Percentiles rank a stretch among this genome's conserved stretches.
phyloP scores from a whole-genome alignment of 2,113 vertebrate species.

The Neotoma lepida region DNA sequence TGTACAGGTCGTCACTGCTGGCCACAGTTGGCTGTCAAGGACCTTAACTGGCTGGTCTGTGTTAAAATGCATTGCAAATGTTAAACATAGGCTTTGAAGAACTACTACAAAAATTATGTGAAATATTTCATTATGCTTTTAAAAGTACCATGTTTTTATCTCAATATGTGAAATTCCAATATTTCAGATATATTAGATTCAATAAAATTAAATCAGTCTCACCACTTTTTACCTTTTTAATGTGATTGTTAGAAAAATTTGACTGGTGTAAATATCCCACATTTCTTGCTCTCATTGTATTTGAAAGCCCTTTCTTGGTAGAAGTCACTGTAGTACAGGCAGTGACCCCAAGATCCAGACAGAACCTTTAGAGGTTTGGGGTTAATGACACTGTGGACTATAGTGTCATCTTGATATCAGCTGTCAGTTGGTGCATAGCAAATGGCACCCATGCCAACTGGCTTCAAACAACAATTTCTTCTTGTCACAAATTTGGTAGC shows the following conservation, averaged over 20 bases:
- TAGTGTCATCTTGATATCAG: background rate
- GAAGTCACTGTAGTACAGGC: background rate
- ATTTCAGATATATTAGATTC: slow-evolving; percentile 47
- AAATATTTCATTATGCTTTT: background rate
- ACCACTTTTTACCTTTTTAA: background rate
- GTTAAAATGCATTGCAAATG: background rate
- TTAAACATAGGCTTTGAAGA: slow-evolving; percentile 19
- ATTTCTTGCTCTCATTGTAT: background rate
- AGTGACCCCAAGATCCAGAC: background rate
- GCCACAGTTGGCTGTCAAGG: background rate
- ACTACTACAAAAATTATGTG: background rate
- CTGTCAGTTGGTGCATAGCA: background rate
- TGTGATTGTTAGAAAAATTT: background rate
- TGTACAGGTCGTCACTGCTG: too few species aligned
- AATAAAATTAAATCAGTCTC: slow-evolving; percentile 34
- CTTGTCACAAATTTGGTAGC: background rate
- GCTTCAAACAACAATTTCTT: background rate
- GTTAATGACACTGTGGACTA: background rate
- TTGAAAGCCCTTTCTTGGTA: background rate
- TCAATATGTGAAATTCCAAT: background rate
- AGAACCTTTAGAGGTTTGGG: background rate
- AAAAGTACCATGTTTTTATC: slow-evolving; percentile 29
- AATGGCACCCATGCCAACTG: background rate
- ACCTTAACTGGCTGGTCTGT: background rate
- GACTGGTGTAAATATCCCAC: background rate